phyloP scores from a whole-genome alignment of 2,113 vertebrate species.

The Campylomormyrus tamandua region DNA sequence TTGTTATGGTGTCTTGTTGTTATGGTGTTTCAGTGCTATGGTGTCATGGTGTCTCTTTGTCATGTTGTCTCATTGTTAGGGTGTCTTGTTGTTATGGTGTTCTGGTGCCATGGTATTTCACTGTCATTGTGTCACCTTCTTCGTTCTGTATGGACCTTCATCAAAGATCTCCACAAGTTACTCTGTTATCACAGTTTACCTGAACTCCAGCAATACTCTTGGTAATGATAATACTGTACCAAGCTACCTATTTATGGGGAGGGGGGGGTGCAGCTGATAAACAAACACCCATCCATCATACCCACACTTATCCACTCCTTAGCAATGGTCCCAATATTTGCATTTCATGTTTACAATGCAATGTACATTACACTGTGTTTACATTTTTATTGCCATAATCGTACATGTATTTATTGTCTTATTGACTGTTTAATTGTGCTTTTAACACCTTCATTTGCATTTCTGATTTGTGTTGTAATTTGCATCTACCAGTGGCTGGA shows the following conservation, averaged over 20 bases:
- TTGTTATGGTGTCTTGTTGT: too few relatives aligned
- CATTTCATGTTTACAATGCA: neutral
- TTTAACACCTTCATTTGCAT: neutral
- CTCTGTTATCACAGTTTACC: neutral
- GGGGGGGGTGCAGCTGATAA: neutral
- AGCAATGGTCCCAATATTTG: neutral
- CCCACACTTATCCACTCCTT: neutral
- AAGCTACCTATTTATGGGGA: neutral
- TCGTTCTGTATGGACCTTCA: neutral
- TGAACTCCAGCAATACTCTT: neutral
- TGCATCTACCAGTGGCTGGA: neutral
- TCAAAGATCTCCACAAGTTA: neutral
- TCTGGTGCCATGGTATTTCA: neutral
- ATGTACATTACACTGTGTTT: neutral
- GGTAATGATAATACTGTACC: neutral
- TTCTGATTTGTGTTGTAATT: neutral
- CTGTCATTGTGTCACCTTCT: neutral
- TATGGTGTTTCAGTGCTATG: neutral
- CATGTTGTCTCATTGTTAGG: neutral
- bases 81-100: neutral
- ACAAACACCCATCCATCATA: neutral
- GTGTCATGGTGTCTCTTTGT: neutral
- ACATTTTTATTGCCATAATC: neutral
- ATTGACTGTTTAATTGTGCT: neutral
- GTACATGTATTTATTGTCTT: neutral